Evolutionary conservation across 2,797 vertebrate genomes (phyloP).

Genomic region (Coilia nasus): DNA sequence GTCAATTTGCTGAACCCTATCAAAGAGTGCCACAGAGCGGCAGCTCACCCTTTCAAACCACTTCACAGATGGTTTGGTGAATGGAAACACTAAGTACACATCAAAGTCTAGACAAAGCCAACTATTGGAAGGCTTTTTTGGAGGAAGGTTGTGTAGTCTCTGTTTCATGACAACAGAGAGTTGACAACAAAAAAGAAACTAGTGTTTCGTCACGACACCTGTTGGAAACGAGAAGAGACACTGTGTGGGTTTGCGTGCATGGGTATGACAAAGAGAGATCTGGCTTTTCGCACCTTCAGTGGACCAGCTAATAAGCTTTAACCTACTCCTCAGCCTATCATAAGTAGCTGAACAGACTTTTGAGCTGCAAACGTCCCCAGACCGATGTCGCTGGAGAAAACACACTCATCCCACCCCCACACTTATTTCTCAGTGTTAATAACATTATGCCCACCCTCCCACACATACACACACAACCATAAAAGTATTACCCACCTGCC

Average conservation of each 20-base stretch:
- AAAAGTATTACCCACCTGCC: constrained; percentile 77
- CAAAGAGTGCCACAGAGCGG: background rate
- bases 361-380: background rate
- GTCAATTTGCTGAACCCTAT: background rate
- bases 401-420: background rate
- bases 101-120: background rate
- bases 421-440: background rate
- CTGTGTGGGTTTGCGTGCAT: constrained; percentile 8
- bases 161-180: too few species aligned
- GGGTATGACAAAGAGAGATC: background rate
- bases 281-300: constrained; percentile 1
- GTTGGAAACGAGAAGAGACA: too few species aligned
- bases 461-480: too few species aligned
- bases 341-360: background rate
- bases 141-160: too few species aligned
- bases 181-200: too few species aligned
- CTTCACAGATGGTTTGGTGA: background rate
- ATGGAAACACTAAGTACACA: background rate
- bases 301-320: background rate
- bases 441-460: background rate
- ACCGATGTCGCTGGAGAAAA: background rate
- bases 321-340: background rate
- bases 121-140: too few species aligned
- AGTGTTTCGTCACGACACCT: too few species aligned
- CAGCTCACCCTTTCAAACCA: background rate